phyloP scores from a whole-genome alignment of 1,140 invertebrate genomes.

The Pinna nobilis region DNA sequence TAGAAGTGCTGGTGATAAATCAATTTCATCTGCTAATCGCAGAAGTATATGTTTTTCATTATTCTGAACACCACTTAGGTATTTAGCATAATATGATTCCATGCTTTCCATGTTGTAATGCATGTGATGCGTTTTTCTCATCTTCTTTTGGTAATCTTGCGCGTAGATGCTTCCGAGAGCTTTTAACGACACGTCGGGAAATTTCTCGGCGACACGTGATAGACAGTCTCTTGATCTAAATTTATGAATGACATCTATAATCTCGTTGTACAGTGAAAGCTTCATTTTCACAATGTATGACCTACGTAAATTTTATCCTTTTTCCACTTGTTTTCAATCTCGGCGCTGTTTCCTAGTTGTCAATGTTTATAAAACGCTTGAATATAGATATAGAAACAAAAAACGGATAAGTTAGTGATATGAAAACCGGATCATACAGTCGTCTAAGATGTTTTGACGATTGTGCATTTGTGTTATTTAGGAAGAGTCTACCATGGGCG shows the following conservation, averaged over 20 bases:
- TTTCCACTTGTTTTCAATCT: conserved; percentile 1
- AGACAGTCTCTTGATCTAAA: conserved; percentile 49
- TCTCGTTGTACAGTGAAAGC: conserved; percentile 50
- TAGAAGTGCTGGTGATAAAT: conserved; percentile 80
- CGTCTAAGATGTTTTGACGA: no score
- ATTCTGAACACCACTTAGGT: conserved; percentile 44
- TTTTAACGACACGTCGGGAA: conserved; percentile 46
- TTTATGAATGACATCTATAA: conserved; percentile 47
- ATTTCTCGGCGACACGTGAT: conserved; percentile 41
- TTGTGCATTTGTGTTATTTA: no score
- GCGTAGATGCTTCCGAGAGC: conserved; percentile 72
- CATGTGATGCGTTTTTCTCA: conserved; percentile 65
- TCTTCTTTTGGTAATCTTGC: conserved; percentile 73
- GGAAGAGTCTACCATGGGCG: no score
- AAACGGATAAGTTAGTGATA: no score
- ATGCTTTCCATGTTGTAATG: conserved; percentile 57
- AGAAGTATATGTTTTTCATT: conserved; percentile 77
- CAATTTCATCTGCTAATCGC: conserved; percentile 76
- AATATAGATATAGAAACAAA: no score
- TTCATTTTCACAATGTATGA: conserved; percentile 37
- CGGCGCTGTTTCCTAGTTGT: no score
- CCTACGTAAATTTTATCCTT: background rate
- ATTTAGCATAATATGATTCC: conserved; percentile 63
- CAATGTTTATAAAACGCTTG: no score
- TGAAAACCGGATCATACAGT: no score